Conservation (phyloP, 2,888 invertebrate species). For the Eupsilia transversa region DNA sequence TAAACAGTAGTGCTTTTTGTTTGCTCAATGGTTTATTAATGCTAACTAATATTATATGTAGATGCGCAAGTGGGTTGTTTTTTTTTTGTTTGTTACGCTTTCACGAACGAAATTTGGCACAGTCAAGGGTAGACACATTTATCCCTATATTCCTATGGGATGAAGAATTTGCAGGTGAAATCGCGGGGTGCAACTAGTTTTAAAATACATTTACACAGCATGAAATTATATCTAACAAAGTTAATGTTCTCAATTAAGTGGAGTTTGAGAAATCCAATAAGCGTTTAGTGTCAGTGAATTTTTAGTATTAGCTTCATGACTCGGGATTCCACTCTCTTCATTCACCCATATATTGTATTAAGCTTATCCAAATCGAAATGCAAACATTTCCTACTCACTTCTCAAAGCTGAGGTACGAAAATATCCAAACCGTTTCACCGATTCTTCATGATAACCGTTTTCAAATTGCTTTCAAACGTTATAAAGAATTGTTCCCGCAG, state of each 20-base stretch:
- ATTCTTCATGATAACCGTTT: constrained; percentile 44
- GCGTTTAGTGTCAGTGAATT: too few relatives aligned
- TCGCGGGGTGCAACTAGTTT: too few relatives aligned
- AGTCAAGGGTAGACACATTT: too few relatives aligned
- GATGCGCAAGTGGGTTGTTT: too few relatives aligned
- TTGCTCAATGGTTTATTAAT: not conserved
- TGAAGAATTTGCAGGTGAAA: too few relatives aligned
- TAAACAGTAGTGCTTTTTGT: not conserved
- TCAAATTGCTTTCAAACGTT: constrained; percentile 62
- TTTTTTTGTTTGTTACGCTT: too few relatives aligned
- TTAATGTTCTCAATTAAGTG: too few relatives aligned
- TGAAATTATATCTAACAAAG: not conserved
- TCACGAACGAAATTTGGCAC: too few relatives aligned
- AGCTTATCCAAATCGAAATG: not conserved
- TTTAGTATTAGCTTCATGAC: not conserved
- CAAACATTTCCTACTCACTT: not conserved
- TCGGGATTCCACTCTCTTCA: not conserved
- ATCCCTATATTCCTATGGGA: too few relatives aligned
- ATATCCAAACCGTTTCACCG: not conserved
- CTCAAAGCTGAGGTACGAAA: not conserved
- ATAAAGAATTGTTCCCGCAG: constrained; percentile 49
- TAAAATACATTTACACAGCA: not conserved
- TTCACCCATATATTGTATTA: not conserved
- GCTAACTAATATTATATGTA: too few relatives aligned
- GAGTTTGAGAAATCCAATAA: not conserved